Percentiles rank a stretch among this genome's conserved stretches.
Evolutionary conservation across 1,140 invertebrate species (phyloP).

Genomic region (Batillaria attramentaria): DNA sequence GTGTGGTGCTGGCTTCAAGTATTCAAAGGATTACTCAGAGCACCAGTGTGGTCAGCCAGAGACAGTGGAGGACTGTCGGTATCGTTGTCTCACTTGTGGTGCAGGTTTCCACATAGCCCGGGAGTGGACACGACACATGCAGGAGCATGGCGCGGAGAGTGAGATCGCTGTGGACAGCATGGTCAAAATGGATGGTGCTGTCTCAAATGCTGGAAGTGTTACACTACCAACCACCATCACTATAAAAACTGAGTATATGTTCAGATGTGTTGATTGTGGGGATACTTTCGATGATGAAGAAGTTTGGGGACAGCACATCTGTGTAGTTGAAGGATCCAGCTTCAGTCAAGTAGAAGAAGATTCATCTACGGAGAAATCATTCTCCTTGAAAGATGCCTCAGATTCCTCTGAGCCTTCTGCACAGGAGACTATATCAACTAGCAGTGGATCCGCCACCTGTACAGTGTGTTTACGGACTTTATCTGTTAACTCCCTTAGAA

Average conservation of each 20-base stretch:
- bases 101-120: slow-evolving; percentile 20
- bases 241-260: no score
- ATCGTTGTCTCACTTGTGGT: slow-evolving; percentile 16
- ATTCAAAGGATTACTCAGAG: background rate
- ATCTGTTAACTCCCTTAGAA: no score
- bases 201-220: background rate
- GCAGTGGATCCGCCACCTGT: no score
- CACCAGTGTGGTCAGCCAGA: background rate
- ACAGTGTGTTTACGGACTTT: no score
- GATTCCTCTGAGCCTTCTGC: no score
- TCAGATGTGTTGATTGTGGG: background rate
- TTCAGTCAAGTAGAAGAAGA: no score
- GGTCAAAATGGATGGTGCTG: background rate
- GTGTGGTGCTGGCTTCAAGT: background rate
- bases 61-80: background rate
- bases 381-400: no score
- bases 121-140: slow-evolving; percentile 33
- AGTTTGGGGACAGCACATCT: background rate
- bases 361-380: no score
- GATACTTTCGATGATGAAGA: background rate
- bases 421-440: no score
- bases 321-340: no score
- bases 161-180: background rate
- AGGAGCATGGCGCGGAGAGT: background rate
- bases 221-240: no score